Conservation (phyloP, 2,888 invertebrate genomes). For the Callosobruchus maculatus region DNA sequence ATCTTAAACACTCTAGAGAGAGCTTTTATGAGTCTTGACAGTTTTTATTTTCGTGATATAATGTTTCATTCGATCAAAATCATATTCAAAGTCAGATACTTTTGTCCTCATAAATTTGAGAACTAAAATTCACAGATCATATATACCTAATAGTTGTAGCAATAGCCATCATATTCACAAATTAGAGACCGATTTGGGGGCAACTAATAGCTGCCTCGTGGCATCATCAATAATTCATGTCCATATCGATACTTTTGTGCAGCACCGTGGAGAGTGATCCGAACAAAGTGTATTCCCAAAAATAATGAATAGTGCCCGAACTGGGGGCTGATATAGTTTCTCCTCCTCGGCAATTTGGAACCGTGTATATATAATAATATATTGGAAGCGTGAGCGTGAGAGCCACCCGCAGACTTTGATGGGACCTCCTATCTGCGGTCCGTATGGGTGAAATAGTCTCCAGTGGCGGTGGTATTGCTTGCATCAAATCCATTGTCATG, state of each 20-base stretch:
- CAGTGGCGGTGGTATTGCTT: neutral
- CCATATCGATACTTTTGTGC: neutral
- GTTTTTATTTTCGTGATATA: too few species aligned
- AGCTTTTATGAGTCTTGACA: too few species aligned
- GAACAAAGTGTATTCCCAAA: neutral
- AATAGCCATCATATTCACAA: neutral
- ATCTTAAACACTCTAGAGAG: too few species aligned
- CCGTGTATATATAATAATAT: constrained; percentile 1
- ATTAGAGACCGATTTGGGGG: neutral
- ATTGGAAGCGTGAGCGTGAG: constrained; percentile 13
- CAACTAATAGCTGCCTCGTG: neutral
- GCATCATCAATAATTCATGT: neutral
- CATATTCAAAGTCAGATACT: too few species aligned
- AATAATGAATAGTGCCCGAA: neutral
- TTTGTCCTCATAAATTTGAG: too few species aligned
- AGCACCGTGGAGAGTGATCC: neutral
- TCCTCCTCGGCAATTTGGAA: constrained; percentile 19
- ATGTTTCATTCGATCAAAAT: too few species aligned
- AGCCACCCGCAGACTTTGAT: constrained; percentile 34
- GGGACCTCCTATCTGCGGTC: constrained; percentile 19
- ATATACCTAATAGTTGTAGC: neutral
- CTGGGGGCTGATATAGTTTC: constrained; percentile 3
- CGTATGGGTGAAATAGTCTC: constrained; percentile 30
- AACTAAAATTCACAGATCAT: neutral
- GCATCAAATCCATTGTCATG: too few species aligned